phyloP scores from a whole-genome alignment of 2,113 vertebrate genomes.

The Centropus unirufus region DNA sequence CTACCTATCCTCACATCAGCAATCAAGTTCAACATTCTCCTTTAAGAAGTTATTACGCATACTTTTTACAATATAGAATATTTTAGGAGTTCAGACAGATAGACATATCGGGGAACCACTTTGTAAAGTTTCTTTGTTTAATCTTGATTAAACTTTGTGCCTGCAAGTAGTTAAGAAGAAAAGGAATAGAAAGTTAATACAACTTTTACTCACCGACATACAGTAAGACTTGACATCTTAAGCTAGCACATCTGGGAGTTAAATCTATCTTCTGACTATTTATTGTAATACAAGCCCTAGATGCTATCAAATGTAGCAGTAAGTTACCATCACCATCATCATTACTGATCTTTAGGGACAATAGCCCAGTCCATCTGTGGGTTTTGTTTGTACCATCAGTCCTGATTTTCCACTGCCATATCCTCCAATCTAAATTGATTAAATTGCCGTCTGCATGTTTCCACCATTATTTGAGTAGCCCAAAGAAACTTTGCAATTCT shows the following conservation, averaged over 20 bases:
- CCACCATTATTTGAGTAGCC: slow-evolving; percentile 28
- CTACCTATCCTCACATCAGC: too few relatives aligned
- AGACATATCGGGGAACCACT: too few relatives aligned
- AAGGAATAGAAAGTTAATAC: background rate
- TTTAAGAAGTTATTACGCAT: too few relatives aligned
- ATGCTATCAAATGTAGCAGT: slow-evolving; percentile 22
- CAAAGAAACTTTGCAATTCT: slow-evolving; percentile 30
- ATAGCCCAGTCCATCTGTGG: slow-evolving; percentile 40
- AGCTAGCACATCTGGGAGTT: slow-evolving; percentile 19
- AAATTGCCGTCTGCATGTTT: slow-evolving; percentile 49
- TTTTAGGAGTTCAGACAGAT: too few relatives aligned
- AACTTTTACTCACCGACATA: background rate
- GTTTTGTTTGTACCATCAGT: slow-evolving; percentile 39
- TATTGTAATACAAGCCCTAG: background rate
- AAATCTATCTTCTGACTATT: slow-evolving; percentile 60
- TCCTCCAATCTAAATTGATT: slow-evolving; percentile 43
- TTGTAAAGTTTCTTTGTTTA: too few relatives aligned
- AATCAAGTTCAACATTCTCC: too few relatives aligned
- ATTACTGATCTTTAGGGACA: slow-evolving; percentile 57
- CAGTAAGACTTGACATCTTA: slow-evolving; percentile 12
- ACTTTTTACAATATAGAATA: too few relatives aligned
- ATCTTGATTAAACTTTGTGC: background rate
- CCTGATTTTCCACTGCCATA: slow-evolving; percentile 39
- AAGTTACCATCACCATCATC: slow-evolving; percentile 36
- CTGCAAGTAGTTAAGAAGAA: background rate